A percentile compares a stretch with the other conserved stretches of the same genome.
These are phyloP conservation scores for Scaptomyza montana DNA, from an alignment of 1,140 invertebrate species.

Conservation along the genomic window DNA sequence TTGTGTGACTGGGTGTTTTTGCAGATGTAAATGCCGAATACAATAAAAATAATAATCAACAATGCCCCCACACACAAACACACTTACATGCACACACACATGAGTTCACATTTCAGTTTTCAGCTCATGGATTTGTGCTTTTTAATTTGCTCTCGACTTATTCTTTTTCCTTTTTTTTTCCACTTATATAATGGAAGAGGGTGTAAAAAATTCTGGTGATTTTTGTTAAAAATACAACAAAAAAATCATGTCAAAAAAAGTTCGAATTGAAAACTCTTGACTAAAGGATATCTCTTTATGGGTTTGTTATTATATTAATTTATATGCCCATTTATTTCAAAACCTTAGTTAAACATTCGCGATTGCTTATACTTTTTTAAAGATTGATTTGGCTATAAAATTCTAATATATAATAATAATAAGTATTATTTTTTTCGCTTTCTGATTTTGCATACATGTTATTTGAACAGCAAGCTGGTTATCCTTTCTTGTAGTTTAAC, in stretches of 20 bases:
- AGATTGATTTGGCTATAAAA: too few relatives aligned
- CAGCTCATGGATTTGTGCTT: slow-evolving; percentile 34
- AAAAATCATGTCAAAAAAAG: slow-evolving; percentile 1
- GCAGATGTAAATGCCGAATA: slow-evolving; percentile 70
- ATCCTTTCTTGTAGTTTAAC: not conserved
- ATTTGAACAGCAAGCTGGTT: not conserved
- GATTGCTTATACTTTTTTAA: too few relatives aligned
- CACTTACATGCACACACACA: slow-evolving; percentile 34
- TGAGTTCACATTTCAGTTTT: slow-evolving; percentile 51
- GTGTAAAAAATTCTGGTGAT: slow-evolving; percentile 45
- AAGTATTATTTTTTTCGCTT: too few relatives aligned
- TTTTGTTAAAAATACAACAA: slow-evolving; percentile 9
- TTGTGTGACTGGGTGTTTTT: slow-evolving; percentile 10
- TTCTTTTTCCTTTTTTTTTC: slow-evolving; percentile 18
- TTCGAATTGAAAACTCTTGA: not conserved
- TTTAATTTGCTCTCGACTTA: slow-evolving; percentile 60
- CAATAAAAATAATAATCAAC: slow-evolving; percentile 75
- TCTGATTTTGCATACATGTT: too few relatives aligned
- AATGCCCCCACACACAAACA: slow-evolving; percentile 49
- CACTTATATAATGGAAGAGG: slow-evolving; percentile 34
- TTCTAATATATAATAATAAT: too few relatives aligned
- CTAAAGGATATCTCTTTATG: not conserved
- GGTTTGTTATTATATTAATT: too few relatives aligned
- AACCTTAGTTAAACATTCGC: too few relatives aligned
- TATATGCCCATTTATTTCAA: too few relatives aligned